phyloP scores from a whole-genome alignment of 2,113 vertebrate species.

The Apus apus region DNA sequence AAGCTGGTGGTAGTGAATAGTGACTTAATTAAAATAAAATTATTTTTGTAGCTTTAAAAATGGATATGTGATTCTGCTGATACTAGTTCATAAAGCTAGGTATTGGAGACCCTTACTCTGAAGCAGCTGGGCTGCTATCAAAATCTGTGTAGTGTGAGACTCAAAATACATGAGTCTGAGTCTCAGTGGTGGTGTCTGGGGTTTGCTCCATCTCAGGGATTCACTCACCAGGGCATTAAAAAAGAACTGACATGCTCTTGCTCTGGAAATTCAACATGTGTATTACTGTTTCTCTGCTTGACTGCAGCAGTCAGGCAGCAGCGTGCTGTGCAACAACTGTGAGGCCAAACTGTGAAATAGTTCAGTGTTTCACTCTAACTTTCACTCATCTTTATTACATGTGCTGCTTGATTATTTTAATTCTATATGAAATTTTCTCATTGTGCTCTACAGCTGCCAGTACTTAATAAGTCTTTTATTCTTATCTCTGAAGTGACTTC shows the following conservation, averaged over 20 bases:
- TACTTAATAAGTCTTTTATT: not conserved
- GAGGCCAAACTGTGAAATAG: not conserved
- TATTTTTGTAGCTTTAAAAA: not conserved
- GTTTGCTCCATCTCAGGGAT: not conserved
- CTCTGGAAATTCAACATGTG: not conserved
- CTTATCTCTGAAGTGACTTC: not conserved
- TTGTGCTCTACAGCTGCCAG: not conserved
- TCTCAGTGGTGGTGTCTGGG: not conserved
- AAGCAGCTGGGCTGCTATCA: not conserved
- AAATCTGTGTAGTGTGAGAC: not conserved
- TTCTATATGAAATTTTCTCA: not conserved
- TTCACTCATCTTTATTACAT: not conserved
- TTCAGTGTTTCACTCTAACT: not conserved
- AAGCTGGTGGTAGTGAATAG: not conserved
- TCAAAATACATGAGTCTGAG: not conserved
- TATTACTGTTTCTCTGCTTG: not conserved
- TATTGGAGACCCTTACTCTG: not conserved
- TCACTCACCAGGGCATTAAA: not conserved
- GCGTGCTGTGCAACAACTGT: not conserved
- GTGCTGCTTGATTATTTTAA: not conserved
- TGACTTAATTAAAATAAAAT: not conserved
- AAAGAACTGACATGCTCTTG: not conserved
- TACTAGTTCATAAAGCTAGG: not conserved
- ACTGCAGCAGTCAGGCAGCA: not conserved
- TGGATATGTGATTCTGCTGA: not conserved